Base-by-base conservation (phyloP, 2,888 invertebrate genomes). In the Rapana venosa region DNA sequence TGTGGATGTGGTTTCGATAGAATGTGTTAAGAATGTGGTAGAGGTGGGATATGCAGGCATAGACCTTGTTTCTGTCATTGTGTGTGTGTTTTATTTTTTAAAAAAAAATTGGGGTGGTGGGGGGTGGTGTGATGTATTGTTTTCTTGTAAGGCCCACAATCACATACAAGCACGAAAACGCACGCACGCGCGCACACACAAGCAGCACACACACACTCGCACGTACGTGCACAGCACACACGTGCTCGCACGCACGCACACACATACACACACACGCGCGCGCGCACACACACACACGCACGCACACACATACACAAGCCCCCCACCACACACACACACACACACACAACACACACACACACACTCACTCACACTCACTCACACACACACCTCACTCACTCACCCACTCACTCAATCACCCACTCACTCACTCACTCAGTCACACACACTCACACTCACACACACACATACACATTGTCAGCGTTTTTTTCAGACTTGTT, bases 221-320 rank as follows among this genome's bases (percentile, higher is more conserved):
- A 77, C 58, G 15, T 15, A 77, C 30, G 22, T 26, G 22, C 30
- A n/a, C 77, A 15, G n/a, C 22, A 8, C 77, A 22, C 13, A 77
- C n/a, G 13, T 13, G 2, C 26, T 15, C 32, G 5, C 77, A 13
- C 77, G 13, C 26, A n/a, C 22, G 22, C 22, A 77, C 77, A 77
- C 77, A 77, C 77, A 77, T 26, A 77, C n/a, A 77, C 32, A n/a
- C 77, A 77, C n/a, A 32, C n/a, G 22, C 77, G 26, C 77, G 22
- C 77, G 22, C n/a, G 26, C 77, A n/a, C 74, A n/a, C n/a, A n/a
- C 74, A n/a, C 74, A n/a, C 74, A 74, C n/a, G n/a, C 74, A 74
- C 74, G n/a, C n/a, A 74, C 74, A 74, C n/a, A 74, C 74, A 74
- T 2, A 74, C 74, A 74, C n/a, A 74, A 13, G n/a, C 74, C 17